Evolutionary conservation across 2,113 vertebrate genomes (phyloP).

Genomic region (Balaeniceps rex): DNA sequence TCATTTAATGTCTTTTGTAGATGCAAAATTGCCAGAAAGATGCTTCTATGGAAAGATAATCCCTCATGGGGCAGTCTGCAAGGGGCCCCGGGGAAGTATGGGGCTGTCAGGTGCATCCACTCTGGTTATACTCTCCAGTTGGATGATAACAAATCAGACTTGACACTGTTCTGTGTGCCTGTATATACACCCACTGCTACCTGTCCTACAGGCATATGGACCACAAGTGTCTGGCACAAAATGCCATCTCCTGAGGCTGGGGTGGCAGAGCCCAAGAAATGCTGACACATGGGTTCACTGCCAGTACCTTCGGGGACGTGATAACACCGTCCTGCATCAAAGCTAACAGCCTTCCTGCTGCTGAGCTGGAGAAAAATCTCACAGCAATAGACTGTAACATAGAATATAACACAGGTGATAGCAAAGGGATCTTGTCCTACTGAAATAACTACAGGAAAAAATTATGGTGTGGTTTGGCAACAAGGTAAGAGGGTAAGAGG

Average conservation of each 20-base stretch:
- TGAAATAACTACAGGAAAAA: background rate
- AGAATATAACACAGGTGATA: accelerated
- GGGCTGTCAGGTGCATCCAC: background rate
- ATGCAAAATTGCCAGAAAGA: background rate
- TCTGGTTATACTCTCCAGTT: background rate
- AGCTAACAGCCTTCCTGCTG: background rate
- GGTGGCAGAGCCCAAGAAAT: background rate
- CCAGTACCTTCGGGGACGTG: background rate
- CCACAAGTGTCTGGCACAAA: background rate
- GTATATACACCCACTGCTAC: background rate
- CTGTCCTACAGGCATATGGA: background rate
- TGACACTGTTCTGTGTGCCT: background rate
- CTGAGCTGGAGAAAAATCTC: background rate
- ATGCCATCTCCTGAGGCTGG: background rate
- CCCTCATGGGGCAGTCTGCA: background rate
- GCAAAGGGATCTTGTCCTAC: background rate
- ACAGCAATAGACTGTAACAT: background rate
- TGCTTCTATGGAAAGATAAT: background rate
- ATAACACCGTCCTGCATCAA: background rate
- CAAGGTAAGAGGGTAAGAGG: background rate
- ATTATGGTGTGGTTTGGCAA: background rate
- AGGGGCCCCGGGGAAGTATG: background rate
- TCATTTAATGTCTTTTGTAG: background rate
- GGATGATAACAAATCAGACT: background rate
- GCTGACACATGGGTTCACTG: background rate